Percentiles rank a stretch among this genome's conserved stretches.
Conservation (phyloP, 2,113 vertebrate species). For the Pristiophorus japonicus region DNA sequence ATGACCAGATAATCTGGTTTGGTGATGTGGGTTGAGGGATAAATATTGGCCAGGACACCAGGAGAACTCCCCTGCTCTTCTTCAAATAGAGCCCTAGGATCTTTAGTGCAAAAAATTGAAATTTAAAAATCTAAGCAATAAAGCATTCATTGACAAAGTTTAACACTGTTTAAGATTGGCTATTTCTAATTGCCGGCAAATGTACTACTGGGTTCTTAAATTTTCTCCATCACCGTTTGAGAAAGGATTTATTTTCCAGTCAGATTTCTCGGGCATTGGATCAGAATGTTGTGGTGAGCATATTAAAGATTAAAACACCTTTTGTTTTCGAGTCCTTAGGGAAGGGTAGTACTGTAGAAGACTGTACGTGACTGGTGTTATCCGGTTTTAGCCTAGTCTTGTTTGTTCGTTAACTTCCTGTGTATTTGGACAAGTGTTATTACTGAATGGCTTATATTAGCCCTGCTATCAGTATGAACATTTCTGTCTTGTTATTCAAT, state of each 20-base stretch:
- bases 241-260: background rate
- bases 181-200: background rate
- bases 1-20: background rate
- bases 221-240: background rate
- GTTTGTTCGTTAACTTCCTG: background rate
- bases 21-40: background rate
- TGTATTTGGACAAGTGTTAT: background rate
- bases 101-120: background rate
- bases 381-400: background rate
- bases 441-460: background rate
- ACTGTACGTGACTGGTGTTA: background rate
- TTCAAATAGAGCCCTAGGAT: background rate
- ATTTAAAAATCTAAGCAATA: background rate
- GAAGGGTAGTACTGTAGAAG: background rate
- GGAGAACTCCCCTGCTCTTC: background rate
- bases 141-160: background rate
- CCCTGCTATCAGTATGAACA: background rate
- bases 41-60: background rate
- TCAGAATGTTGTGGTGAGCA: background rate
- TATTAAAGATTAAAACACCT: background rate
- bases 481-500: background rate
- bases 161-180: background rate
- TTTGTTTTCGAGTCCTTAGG: background rate
- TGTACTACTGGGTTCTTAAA: background rate
- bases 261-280: background rate